Evolutionary conservation across 2,113 vertebrate species (phyloP).

Genomic region (Microcebus tavaratra): DNA sequence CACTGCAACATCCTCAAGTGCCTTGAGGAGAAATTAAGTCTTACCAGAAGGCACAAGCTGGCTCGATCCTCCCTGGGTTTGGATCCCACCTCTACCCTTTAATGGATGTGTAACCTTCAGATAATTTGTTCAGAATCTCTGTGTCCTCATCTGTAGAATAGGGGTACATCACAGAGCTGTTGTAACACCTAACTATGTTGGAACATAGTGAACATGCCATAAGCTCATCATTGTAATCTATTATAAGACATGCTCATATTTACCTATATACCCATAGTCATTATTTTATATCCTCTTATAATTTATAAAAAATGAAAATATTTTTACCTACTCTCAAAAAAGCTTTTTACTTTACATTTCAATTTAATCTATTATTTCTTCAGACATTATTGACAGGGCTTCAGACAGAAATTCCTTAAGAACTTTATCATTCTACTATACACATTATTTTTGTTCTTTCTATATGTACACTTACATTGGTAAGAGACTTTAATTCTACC

Average conservation of each 20-base stretch:
- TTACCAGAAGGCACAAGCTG: neutral
- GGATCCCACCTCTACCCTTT: neutral
- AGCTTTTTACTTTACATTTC: neutral
- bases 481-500: neutral
- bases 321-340: neutral
- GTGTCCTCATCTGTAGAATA: neutral
- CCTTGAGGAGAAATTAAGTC: neutral
- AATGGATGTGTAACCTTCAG: neutral
- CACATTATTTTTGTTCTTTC: neutral
- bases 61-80: neutral
- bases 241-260: neutral
- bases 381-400: neutral
- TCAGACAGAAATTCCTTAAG: neutral
- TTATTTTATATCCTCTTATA: neutral
- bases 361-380: neutral
- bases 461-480: neutral
- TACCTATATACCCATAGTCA: neutral
- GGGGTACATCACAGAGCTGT: too few species aligned
- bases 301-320: neutral
- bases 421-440: neutral
- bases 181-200: neutral
- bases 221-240: neutral
- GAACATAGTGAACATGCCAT: neutral
- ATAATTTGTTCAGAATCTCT: neutral
- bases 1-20: too few species aligned